A percentile compares a stretch with the other conserved stretches of the same genome.
Evolutionary conservation across 1,140 invertebrate species (phyloP).

Genomic region (Trachymyrmex septentrionalis): DNA sequence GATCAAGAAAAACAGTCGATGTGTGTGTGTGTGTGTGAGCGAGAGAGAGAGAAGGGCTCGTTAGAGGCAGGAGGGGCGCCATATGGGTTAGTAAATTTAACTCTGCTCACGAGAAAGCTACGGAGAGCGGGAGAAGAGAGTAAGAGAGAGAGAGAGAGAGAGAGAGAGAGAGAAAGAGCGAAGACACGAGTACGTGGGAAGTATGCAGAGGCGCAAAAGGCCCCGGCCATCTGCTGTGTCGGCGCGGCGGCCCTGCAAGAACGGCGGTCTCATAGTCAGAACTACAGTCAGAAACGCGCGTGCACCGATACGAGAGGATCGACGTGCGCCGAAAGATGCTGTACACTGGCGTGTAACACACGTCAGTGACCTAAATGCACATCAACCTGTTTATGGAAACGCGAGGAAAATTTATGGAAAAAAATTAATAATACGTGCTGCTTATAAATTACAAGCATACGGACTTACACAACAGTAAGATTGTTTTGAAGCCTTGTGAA

Average conservation of each 20-base stretch:
- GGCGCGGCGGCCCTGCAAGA: slow-evolving; percentile 61
- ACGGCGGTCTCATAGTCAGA: slow-evolving; percentile 69
- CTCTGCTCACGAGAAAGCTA: slow-evolving; percentile 67
- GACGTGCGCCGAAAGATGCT: slow-evolving; percentile 70
- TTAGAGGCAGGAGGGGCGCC: slow-evolving; percentile 67
- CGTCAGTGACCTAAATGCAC: neutral
- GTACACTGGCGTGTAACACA: slow-evolving; percentile 57
- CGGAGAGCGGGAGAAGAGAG: slow-evolving; percentile 50
- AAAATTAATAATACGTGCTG: neutral
- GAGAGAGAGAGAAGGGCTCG: neutral
- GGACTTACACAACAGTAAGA: neutral
- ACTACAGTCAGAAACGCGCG: slow-evolving; percentile 69
- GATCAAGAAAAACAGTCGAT: neutral
- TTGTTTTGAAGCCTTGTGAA: neutral
- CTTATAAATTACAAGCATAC: neutral
- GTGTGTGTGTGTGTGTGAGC: neutral
- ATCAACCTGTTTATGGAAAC: neutral
- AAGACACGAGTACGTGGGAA: slow-evolving; percentile 70
- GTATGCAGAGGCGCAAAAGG: slow-evolving; percentile 76
- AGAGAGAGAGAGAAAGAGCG: slow-evolving; percentile 16
- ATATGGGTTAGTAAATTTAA: slow-evolving; percentile 82
- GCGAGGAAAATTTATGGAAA: neutral
- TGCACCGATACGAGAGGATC: slow-evolving; percentile 62
- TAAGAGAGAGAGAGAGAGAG: slow-evolving; percentile 23
- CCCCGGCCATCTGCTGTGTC: slow-evolving; percentile 79